A percentile compares a stretch with the other conserved stretches of the same genome.
These are phyloP conservation scores for Zaprionus davidi DNA, from an alignment of 1,140 invertebrate species.

Conservation along the genomic window DNA sequence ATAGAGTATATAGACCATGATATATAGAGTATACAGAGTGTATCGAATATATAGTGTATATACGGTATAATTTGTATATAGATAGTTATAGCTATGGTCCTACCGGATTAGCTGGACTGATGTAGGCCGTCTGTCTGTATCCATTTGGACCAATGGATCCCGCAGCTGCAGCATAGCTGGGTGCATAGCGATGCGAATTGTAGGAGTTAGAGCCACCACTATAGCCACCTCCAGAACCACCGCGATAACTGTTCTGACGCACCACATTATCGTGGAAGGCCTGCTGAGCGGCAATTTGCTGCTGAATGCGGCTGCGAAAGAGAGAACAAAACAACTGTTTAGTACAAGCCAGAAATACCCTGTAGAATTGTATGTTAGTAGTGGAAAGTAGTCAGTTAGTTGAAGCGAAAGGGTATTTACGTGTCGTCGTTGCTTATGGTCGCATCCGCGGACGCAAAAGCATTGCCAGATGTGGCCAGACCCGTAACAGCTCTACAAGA, in stretches of 20 bases:
- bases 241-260: constrained; percentile 56
- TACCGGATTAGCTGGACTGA: constrained; percentile 87
- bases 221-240: constrained; percentile 34
- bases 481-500: constrained; percentile 75
- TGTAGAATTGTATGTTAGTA: constrained; percentile 8
- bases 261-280: constrained; percentile 62
- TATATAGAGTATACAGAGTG: no score
- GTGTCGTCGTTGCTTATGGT: constrained; percentile 63
- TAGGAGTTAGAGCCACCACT: constrained; percentile 34
- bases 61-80: not conserved
- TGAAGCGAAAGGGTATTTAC: constrained; percentile 59
- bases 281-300: constrained; percentile 79
- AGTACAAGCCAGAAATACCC: not conserved
- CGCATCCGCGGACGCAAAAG: constrained; percentile 75
- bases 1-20: no score
- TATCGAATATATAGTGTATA: no score
- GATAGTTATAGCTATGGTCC: constrained; percentile 43
- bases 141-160: constrained; percentile 85
- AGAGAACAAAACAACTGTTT: not conserved
- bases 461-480: constrained; percentile 72
- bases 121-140: constrained; percentile 85
- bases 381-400: not conserved
- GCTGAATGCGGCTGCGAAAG: constrained; percentile 66
- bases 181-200: constrained; percentile 77
- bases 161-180: constrained; percentile 82